A percentile compares a stretch with the other conserved stretches of the same genome.
Evolutionary conservation across 2,797 vertebrate genomes (phyloP).

Genomic region (Xiphophorus birchmanni): DNA sequence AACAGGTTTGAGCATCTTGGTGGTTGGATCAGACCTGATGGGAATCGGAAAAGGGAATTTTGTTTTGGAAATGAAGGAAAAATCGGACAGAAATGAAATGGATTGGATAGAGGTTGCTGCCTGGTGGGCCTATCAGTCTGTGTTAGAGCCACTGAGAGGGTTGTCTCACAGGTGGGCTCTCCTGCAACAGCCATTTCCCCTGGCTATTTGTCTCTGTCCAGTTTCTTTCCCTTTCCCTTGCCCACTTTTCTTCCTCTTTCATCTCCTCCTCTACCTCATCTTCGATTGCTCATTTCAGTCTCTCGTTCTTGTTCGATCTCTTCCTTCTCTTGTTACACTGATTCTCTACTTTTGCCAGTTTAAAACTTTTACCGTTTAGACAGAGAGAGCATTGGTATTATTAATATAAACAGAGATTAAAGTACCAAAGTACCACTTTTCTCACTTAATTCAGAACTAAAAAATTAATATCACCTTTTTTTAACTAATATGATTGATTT

Average conservation of each 20-base stretch:
- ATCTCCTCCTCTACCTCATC: slow-evolving; percentile 54
- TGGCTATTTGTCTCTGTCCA: slow-evolving; percentile 81
- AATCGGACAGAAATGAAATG: slow-evolving; percentile 45
- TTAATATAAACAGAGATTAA: not conserved
- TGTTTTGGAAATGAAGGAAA: slow-evolving; percentile 23
- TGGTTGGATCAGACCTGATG: slow-evolving; percentile 9
- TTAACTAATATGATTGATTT: not conserved
- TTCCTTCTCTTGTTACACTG: slow-evolving; percentile 43
- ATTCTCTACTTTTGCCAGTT: slow-evolving; percentile 31
- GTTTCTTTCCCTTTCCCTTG: slow-evolving; percentile 47
- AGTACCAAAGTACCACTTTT: not conserved
- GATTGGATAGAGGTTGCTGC: slow-evolving; percentile 42
- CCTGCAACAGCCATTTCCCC: slow-evolving; percentile 68
- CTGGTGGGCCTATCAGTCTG: slow-evolving; percentile 77
- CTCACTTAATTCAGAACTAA: not conserved
- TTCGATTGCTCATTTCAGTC: slow-evolving; percentile 61
- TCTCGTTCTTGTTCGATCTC: slow-evolving; percentile 56
- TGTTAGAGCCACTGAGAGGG: slow-evolving; percentile 71
- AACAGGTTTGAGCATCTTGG: not conserved
- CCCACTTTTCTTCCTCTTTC: slow-evolving; percentile 34
- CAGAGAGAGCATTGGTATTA: not conserved
- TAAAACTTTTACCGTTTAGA: slow-evolving; percentile 11
- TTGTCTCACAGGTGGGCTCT: slow-evolving; percentile 65
- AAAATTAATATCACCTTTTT: not conserved
- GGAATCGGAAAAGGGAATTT: slow-evolving; percentile 41